phyloP scores from a whole-genome alignment of 1,140 invertebrate species.

The Ruditapes philippinarum region DNA sequence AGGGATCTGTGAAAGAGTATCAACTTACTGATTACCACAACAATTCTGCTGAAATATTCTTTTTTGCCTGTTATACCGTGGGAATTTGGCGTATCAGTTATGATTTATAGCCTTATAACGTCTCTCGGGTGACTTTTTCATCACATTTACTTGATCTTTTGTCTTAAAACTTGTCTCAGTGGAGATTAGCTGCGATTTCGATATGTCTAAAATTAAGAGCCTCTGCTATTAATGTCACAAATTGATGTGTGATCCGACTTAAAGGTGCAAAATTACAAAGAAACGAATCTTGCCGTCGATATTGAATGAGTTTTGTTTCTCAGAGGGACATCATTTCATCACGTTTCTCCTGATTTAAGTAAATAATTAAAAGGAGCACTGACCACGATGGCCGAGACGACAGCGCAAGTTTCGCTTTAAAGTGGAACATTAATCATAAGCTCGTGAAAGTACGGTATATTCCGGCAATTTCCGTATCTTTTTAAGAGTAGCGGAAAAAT shows the following conservation, averaged over 20 bases:
- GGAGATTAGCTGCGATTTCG: conserved; percentile 54
- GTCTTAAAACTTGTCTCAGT: conserved; percentile 56
- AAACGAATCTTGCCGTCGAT: conserved; percentile 40
- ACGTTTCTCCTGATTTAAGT: too few species aligned
- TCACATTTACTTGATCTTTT: conserved; percentile 62
- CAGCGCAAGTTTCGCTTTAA: too few species aligned
- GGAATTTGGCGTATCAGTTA: conserved; percentile 38
- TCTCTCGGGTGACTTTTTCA: conserved; percentile 60
- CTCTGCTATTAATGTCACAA: conserved; percentile 47
- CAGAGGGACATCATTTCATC: too few species aligned
- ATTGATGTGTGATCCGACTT: conserved; percentile 49
- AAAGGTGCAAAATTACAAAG: conserved; percentile 52
- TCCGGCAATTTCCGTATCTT: too few species aligned
- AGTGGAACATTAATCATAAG: too few species aligned
- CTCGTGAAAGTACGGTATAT: too few species aligned
- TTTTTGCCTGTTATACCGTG: conserved; percentile 47
- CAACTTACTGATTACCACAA: conserved; percentile 47
- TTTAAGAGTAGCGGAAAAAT: too few species aligned
- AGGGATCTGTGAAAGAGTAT: conserved; percentile 3
- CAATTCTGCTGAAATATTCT: conserved; percentile 49
- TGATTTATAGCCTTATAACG: conserved; percentile 50
- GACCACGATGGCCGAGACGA: too few species aligned
- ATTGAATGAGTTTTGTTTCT: conserved; percentile 14
- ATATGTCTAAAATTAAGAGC: conserved; percentile 62
- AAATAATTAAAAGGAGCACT: too few species aligned